Percentiles rank a stretch among this genome's conserved stretches.
Conservation (phyloP, 1,140 invertebrate species). For the Drosophila hydei region DNA sequence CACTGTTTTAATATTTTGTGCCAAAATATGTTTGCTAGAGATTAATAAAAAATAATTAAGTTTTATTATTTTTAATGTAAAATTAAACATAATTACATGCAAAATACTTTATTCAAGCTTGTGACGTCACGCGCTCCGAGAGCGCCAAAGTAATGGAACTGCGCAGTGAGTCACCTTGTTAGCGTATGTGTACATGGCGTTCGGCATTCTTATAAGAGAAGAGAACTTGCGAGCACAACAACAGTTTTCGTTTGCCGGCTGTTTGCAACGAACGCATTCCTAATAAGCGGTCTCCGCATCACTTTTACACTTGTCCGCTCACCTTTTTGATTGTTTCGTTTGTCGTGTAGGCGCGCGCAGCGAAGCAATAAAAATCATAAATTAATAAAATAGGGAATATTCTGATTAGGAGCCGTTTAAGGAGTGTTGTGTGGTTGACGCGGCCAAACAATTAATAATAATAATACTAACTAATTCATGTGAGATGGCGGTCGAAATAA, state of each 20-base stretch:
- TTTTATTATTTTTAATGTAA: neutral
- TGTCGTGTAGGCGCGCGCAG: constrained; percentile 26
- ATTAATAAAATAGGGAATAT: constrained; percentile 14
- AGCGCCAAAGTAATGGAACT: neutral
- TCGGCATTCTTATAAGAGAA: constrained; percentile 49
- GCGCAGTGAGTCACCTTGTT: constrained; percentile 17
- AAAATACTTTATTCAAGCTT: too few species aligned
- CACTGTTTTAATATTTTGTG: neutral
- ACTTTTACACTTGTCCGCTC: constrained; percentile 25
- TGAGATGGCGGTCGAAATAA: constrained; percentile 43
- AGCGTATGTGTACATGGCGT: neutral
- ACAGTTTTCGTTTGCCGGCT: constrained; percentile 52
- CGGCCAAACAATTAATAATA: neutral
- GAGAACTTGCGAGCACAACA: constrained; percentile 38
- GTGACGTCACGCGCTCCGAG: constrained; percentile 36
- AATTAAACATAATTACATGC: too few species aligned
- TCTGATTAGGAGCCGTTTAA: constrained; percentile 11
- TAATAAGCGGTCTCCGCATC: constrained; percentile 20
- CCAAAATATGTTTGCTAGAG: too few species aligned
- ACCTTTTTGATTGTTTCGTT: constrained; percentile 16
- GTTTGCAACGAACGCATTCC: constrained; percentile 48
- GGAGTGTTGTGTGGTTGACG: constrained; percentile 7
- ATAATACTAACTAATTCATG: constrained; percentile 2
- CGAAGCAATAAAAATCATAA: constrained; percentile 20
- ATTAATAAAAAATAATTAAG: neutral